phyloP scores from a whole-genome alignment of 2,797 vertebrate species.

The Salarias fasciatus region DNA sequence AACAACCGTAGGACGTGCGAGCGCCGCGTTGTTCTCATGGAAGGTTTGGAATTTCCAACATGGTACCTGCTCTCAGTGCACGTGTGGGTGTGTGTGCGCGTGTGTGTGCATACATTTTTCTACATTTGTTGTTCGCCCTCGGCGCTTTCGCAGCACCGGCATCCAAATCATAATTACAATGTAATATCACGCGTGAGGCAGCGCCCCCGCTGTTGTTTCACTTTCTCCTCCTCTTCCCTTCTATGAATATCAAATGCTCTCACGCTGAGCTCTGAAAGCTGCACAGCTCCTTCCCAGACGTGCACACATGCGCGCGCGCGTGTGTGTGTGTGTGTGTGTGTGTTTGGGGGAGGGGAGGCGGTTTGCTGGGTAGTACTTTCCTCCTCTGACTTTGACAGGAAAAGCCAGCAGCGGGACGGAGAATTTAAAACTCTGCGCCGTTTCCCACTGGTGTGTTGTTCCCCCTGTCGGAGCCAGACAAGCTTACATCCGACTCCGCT shows the following conservation, averaged over 20 bases:
- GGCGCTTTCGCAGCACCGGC: slow-evolving; percentile 65
- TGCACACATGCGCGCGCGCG: slow-evolving; percentile 44
- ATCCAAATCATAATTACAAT: slow-evolving; percentile 84
- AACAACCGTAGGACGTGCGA: too few species aligned
- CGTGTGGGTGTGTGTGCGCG: slow-evolving; percentile 18
- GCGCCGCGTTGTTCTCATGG: not conserved
- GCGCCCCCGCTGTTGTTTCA: slow-evolving; percentile 78
- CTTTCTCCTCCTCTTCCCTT: slow-evolving; percentile 76
- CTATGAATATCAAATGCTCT: slow-evolving; percentile 86
- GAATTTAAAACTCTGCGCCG: slow-evolving; percentile 59
- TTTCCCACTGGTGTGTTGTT: slow-evolving; percentile 72
- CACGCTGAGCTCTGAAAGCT: slow-evolving; percentile 82
- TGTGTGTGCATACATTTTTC: slow-evolving; percentile 26
- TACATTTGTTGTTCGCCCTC: slow-evolving; percentile 56
- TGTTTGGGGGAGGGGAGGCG: not conserved
- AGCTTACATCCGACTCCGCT: slow-evolving; percentile 61
- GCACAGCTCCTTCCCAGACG: slow-evolving; percentile 75
- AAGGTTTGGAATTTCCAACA: slow-evolving; percentile 53
- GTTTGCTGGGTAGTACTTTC: slow-evolving; percentile 54
- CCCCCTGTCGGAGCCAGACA: slow-evolving; percentile 60
- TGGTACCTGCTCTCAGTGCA: slow-evolving; percentile 33
- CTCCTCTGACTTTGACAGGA: slow-evolving; percentile 74
- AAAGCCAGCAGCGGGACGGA: slow-evolving; percentile 67
- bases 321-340: not conserved
- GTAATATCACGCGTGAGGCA: slow-evolving; percentile 72